These are phyloP conservation scores for Hydraecia micacea DNA, from an alignment of 2,888 invertebrate genomes.

Conservation along the genomic window DNA sequence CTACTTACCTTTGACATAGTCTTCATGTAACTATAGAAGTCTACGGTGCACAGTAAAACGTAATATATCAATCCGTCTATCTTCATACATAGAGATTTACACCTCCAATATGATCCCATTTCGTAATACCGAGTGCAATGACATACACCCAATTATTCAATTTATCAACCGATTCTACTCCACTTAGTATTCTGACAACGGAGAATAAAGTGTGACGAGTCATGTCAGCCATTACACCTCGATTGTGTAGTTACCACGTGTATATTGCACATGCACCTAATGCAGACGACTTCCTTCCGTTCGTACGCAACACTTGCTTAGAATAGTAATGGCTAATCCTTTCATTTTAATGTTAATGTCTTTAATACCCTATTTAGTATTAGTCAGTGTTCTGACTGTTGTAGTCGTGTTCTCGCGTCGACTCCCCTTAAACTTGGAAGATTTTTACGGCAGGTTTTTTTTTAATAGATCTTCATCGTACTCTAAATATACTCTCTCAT, in stretches of 20 bases:
- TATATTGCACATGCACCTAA: slow-evolving; percentile 48
- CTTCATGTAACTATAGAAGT: not conserved
- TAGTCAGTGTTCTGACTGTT: slow-evolving; percentile 10
- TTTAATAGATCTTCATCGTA: not conserved
- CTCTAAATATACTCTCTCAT: not conserved
- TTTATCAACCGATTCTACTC: slow-evolving; percentile 31
- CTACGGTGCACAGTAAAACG: not conserved
- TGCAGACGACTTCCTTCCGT: slow-evolving; percentile 57
- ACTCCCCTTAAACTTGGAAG: not conserved
- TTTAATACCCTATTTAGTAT: slow-evolving; percentile 37
- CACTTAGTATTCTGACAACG: slow-evolving; percentile 43
- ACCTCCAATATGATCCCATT: not conserved
- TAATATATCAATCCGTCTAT: not conserved
- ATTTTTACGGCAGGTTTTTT: not conserved
- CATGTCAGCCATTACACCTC: slow-evolving; percentile 22
- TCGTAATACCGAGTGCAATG: slow-evolving; percentile 34
- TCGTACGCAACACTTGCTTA: not conserved
- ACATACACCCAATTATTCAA: slow-evolving; percentile 45
- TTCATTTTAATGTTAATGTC: slow-evolving; percentile 28
- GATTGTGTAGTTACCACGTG: slow-evolving; percentile 24
- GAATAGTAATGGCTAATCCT: slow-evolving; percentile 47
- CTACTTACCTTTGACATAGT: not conserved
- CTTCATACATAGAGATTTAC: not conserved
- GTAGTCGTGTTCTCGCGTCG: slow-evolving; percentile 23
- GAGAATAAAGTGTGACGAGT: slow-evolving; percentile 28